Conservation (phyloP, 2,113 vertebrate genomes). For the Syngnathus typhle region DNA sequence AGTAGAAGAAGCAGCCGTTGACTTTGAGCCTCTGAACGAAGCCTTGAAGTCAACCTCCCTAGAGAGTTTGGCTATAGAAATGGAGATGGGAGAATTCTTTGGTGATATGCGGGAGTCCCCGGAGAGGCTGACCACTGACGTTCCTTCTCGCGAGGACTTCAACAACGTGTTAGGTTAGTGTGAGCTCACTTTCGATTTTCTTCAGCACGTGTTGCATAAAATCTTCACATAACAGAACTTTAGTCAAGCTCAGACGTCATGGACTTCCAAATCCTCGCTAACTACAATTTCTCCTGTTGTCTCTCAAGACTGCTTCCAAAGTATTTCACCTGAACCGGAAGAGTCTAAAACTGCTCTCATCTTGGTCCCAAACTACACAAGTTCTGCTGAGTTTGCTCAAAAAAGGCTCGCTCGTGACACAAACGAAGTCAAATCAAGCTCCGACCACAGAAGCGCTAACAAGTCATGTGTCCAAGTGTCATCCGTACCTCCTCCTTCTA, state of each 20-base stretch:
- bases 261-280: background rate
- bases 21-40: constrained; percentile 46
- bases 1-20: constrained; percentile 9
- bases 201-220: no score
- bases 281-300: background rate
- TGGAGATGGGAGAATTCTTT: background rate
- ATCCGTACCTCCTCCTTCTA: background rate
- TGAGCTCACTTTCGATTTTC: constrained; percentile 31
- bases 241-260: no score
- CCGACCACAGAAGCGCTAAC: background rate
- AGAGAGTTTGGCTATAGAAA: background rate
- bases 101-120: constrained; percentile 30
- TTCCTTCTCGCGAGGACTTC: constrained; percentile 29
- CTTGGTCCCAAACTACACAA: background rate
- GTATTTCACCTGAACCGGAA: background rate
- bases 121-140: constrained; percentile 30
- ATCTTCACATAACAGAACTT: background rate
- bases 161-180: constrained; percentile 39
- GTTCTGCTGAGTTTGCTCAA: background rate
- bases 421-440: background rate
- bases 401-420: background rate
- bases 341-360: background rate
- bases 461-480: background rate
- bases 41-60: constrained; percentile 28
- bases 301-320: background rate